Base-by-base conservation (phyloP, 1,140 invertebrate genomes). In the Danaus plexippus region DNA sequence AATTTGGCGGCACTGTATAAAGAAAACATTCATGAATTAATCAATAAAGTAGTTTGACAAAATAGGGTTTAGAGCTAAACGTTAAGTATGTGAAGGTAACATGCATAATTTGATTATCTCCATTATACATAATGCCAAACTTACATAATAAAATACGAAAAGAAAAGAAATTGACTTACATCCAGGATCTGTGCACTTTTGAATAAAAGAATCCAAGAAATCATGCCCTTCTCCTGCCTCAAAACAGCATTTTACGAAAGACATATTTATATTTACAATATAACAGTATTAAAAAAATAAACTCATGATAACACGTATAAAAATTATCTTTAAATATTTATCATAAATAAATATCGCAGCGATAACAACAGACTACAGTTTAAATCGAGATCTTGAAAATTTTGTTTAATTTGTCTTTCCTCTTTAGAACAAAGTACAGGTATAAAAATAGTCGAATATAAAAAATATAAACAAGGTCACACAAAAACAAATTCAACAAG, bases 161-260 rank as follows among this genome's bases (percentile, higher is more conserved):
- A 47, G 22, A 22, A 11, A 46, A 40, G 44, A 61, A 10, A 43
- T 88, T 6, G 1, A 92, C 93, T 94, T 88, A 94, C 93, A 94
- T 77, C 92, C 91, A 47, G 93, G 92, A 87, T 94, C 92, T 12
- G 92, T 94, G 77, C 93, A 95, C 86, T 94, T 94, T 77, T 92
- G 90, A 5, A 91, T 88, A 55, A 94, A 89, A 44, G 90, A 90
- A 62, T 94, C 93, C 52, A 94, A 83, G 68, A 94, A 89, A 76
- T 94, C 92, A 2, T 92, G 90, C 12, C 91, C 78, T 71, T 94
- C 92, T 3, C 84, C 82, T 12, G 90, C 88, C 65, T 94, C 92
- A 75, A 94, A 93, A 84, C 93, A 94, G 85, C 92, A 93, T 71
- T 91, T 93, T 43, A 94, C 90, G 54, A 94, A 88, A 52, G 92